Conservation (phyloP, 2,797 vertebrate species). For the Smutsia gigantea region DNA sequence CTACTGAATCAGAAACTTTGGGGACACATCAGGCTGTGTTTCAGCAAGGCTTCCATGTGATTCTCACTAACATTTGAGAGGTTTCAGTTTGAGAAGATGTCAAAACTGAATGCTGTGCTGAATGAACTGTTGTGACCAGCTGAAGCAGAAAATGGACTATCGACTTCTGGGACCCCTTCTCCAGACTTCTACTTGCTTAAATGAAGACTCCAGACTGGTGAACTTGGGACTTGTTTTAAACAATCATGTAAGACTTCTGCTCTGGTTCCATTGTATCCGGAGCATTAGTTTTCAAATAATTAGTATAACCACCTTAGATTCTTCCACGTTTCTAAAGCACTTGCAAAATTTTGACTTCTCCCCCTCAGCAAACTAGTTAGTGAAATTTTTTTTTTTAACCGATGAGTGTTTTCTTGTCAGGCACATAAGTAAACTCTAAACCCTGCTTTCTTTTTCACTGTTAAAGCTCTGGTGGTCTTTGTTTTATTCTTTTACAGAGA, state of each 20-base stretch:
- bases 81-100: neutral
- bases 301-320: neutral
- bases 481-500: neutral
- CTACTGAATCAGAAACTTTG: neutral
- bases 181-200: neutral
- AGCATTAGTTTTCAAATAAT: neutral
- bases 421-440: neutral
- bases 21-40: neutral
- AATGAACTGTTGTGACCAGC: neutral
- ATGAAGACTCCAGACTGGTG: neutral
- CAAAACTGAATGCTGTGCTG: neutral
- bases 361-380: neutral
- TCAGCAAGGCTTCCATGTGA: neutral
- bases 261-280: neutral
- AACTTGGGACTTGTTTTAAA: neutral
- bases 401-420: slow-evolving; percentile 1
- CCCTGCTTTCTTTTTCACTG: neutral
- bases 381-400: neutral
- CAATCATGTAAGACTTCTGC: neutral
- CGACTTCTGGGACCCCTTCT: neutral
- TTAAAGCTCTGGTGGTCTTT: slow-evolving; percentile 13
- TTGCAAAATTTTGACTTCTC: neutral
- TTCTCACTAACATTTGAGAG: neutral
- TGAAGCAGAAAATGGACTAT: neutral
- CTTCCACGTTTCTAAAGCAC: neutral